Conservation (phyloP, 2,888 invertebrate species). For the Melanostoma mellinum region DNA sequence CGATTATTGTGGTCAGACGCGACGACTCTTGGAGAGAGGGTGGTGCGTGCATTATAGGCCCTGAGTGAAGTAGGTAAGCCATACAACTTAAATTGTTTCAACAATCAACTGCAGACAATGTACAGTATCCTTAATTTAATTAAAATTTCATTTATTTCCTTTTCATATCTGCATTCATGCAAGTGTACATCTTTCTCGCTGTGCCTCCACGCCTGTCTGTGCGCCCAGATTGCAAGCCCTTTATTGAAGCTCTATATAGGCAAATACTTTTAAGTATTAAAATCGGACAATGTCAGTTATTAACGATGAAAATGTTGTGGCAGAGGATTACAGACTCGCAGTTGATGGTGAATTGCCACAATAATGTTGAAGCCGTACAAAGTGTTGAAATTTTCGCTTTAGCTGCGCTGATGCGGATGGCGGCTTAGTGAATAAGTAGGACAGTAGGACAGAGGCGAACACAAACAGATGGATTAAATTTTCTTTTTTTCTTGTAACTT, state of each 20-base stretch:
- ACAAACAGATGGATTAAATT: slow-evolving; percentile 21
- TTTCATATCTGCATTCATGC: slow-evolving; percentile 73
- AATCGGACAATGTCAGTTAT: slow-evolving; percentile 52
- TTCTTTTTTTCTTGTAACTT: slow-evolving; percentile 45
- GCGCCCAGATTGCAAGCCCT: slow-evolving; percentile 27
- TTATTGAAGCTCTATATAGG: slow-evolving; percentile 3
- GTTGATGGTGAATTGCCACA: background rate
- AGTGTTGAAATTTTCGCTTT: background rate
- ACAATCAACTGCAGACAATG: slow-evolving; percentile 29
- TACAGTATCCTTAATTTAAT: slow-evolving; percentile 81
- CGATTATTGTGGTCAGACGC: background rate
- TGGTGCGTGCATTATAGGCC: background rate
- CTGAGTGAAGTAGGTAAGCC: background rate
- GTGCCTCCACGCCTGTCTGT: slow-evolving; percentile 29
- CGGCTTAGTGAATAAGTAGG: background rate
- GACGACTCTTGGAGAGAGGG: background rate
- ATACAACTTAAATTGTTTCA: slow-evolving; percentile 35
- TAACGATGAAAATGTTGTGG: slow-evolving; percentile 46
- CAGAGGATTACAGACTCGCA: slow-evolving; percentile 52
- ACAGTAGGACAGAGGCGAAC: slow-evolving; percentile 30
- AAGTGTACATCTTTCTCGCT: slow-evolving; percentile 74
- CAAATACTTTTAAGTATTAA: slow-evolving; percentile 15
- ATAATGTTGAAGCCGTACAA: slow-evolving; percentile 28
- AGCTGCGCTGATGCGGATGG: background rate
- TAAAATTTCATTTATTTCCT: slow-evolving; percentile 82